Conservation (phyloP, 2,797 vertebrate species). For the Thunnus albacares region DNA sequence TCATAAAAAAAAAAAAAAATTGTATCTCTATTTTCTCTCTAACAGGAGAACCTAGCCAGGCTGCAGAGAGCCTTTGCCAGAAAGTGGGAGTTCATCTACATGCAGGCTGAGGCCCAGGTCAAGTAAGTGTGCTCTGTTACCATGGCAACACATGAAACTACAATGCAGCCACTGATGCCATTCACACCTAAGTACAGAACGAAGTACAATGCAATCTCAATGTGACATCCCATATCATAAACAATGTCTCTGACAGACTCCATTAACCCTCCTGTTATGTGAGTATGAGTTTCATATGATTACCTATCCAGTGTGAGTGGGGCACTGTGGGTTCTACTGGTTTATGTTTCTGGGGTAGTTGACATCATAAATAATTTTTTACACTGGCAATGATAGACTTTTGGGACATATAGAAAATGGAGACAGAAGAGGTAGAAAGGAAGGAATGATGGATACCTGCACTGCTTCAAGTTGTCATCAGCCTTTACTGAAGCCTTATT, state of each 20-base stretch:
- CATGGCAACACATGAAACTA: constrained; percentile 63
- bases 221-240: neutral
- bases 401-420: neutral
- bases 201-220: neutral
- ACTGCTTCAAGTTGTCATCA: neutral
- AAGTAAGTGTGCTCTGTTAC: constrained; percentile 91
- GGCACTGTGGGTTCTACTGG: neutral
- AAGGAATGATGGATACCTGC: neutral
- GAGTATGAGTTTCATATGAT: neutral
- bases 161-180: constrained; percentile 30
- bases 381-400: neutral
- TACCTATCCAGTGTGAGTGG: neutral
- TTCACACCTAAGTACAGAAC: constrained; percentile 45
- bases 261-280: constrained; percentile 27
- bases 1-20: neutral
- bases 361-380: neutral
- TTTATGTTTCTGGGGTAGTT: constrained; percentile 2
- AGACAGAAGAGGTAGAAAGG: neutral
- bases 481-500: neutral
- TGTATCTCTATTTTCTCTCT: constrained; percentile 2
- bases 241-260: constrained; percentile 11
- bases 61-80: constrained; percentile 98
- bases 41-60: constrained; percentile 96
- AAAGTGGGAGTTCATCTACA: constrained; percentile 99
- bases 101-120: constrained; percentile 99